A percentile compares a stretch with the other conserved stretches of the same genome.
Conservation (phyloP, 2,113 vertebrate genomes). For the Parotia lawesii region DNA sequence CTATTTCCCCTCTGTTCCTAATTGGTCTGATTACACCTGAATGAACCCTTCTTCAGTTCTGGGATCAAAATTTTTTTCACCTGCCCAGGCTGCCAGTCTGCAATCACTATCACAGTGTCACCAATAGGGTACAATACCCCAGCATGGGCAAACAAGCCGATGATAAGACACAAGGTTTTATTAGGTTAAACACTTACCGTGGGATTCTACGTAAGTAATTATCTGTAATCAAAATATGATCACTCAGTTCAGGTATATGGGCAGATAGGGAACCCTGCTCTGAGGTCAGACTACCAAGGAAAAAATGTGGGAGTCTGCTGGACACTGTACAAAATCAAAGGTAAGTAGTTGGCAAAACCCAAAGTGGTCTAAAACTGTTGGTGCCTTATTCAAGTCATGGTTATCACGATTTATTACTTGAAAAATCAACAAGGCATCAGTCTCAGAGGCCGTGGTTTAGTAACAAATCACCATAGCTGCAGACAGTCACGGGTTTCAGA, state of each 20-base stretch:
- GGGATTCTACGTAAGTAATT: not conserved
- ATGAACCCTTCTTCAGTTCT: not conserved
- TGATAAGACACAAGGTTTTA: not conserved
- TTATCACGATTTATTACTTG: too few species aligned
- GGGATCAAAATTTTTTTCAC: not conserved
- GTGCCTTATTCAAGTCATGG: too few species aligned
- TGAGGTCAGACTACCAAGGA: not conserved
- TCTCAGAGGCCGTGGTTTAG: too few species aligned
- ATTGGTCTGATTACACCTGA: not conserved
- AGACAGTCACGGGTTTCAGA: too few species aligned
- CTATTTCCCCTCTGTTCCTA: not conserved
- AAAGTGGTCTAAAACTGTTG: not conserved
- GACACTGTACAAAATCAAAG: not conserved
- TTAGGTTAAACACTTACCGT: not conserved
- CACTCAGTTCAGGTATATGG: not conserved
- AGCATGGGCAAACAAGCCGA: not conserved
- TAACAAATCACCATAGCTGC: too few species aligned
- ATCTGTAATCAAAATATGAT: not conserved
- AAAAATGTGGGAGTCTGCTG: not conserved
- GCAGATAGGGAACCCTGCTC: not conserved
- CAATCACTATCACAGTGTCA: not conserved
- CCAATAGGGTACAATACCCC: not conserved
- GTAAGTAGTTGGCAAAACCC: not conserved
- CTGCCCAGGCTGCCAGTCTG: not conserved
- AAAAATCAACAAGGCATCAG: too few species aligned